Conservation (phyloP, 1,140 invertebrate genomes). For the Monochamus saltuarius region DNA sequence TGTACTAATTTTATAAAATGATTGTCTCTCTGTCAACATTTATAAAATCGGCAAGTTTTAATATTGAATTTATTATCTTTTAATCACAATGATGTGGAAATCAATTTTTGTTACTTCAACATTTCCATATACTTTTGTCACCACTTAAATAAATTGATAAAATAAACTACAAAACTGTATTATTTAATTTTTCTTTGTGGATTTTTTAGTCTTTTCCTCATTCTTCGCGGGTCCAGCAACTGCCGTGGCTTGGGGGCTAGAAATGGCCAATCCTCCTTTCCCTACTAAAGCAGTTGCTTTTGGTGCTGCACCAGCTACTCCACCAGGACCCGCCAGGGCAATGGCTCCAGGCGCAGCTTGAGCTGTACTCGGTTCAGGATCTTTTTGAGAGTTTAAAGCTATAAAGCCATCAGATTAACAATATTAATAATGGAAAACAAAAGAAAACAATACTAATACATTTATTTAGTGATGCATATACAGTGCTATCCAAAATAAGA, state of each 20-base stretch:
- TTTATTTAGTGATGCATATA: no score
- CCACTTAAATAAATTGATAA: not conserved
- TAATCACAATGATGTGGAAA: no score
- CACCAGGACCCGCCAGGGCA: conserved; percentile 54
- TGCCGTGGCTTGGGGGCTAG: conserved; percentile 54
- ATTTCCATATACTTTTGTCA: not conserved
- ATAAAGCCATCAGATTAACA: no score
- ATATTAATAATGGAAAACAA: no score
- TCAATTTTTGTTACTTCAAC: not conserved
- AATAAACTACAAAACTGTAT: not conserved
- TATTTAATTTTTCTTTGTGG: conserved; percentile 2
- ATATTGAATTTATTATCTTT: no score
- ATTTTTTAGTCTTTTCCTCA: conserved; percentile 32
- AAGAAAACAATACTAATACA: no score
- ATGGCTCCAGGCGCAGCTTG: conserved; percentile 54
- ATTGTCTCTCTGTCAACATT: no score
- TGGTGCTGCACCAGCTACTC: conserved; percentile 53
- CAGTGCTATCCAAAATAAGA: no score
- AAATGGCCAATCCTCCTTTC: conserved; percentile 52
- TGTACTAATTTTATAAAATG: no score
- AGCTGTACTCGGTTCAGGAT: conserved; percentile 48
- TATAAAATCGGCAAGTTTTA: no score
- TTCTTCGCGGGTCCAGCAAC: conserved; percentile 49
- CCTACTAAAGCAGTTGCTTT: conserved; percentile 53
- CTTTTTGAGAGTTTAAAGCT: conserved; percentile 11